These are phyloP conservation scores for Pipistrellus kuhlii DNA, from an alignment of 2,797 vertebrate genomes.

Conservation along the genomic window DNA sequence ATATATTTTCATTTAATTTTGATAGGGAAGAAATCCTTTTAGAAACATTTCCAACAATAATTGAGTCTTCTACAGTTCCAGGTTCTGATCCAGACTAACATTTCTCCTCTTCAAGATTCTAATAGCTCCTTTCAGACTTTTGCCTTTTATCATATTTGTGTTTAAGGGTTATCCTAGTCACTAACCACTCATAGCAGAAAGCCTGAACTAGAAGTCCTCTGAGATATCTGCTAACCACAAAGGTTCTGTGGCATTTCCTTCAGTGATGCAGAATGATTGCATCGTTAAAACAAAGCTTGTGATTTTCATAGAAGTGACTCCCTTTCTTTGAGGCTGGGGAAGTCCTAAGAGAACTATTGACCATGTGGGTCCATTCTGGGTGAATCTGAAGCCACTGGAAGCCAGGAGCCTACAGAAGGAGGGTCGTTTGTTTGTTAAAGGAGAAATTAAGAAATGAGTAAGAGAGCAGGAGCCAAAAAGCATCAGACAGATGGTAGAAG, in stretches of 20 bases:
- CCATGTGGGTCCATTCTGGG: not conserved
- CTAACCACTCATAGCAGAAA: not conserved
- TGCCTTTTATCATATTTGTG: not conserved
- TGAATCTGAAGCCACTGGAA: not conserved
- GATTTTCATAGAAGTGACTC: not conserved
- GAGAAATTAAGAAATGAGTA: not conserved
- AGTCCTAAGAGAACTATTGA: not conserved
- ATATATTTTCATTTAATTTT: conserved; percentile 18
- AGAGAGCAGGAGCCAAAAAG: not conserved
- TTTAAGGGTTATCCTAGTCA: not conserved
- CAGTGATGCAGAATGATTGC: not conserved
- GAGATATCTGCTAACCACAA: not conserved
- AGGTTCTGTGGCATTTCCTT: not conserved
- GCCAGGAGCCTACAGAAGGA: not conserved
- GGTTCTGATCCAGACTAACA: not conserved
- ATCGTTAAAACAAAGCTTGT: not conserved
- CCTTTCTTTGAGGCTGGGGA: not conserved
- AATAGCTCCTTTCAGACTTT: not conserved
- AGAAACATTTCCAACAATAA: not conserved
- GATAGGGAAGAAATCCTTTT: not conserved
- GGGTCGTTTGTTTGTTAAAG: not conserved
- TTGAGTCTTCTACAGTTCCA: not conserved
- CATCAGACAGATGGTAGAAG: not conserved
- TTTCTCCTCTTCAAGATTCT: not conserved
- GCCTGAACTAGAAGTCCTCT: not conserved